Conservation (phyloP, 2,888 invertebrate genomes). For the Strigamia crassipes region DNA sequence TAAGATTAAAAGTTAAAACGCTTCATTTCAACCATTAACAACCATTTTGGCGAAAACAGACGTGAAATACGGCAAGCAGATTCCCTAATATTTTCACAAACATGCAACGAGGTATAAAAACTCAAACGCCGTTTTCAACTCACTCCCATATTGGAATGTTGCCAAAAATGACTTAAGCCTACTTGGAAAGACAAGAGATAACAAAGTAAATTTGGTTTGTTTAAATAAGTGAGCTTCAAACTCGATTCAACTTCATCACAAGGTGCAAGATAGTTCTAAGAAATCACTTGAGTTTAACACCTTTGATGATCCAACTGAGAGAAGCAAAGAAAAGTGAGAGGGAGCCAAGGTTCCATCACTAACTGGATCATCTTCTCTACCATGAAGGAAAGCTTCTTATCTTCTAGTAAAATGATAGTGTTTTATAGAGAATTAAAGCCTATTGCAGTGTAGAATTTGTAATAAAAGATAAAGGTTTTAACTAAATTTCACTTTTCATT, state of each 20-base stretch:
- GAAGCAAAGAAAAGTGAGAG: slow-evolving; percentile 4
- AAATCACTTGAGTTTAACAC: slow-evolving; percentile 40
- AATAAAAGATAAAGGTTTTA: slow-evolving; percentile 32
- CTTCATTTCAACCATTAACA: neutral
- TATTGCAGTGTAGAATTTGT: slow-evolving; percentile 32
- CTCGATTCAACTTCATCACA: slow-evolving; percentile 40
- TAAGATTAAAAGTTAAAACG: slow-evolving; percentile 25
- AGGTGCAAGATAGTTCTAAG: slow-evolving; percentile 26
- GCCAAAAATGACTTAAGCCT: slow-evolving; percentile 39
- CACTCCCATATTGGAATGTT: slow-evolving; percentile 18
- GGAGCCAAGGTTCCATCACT: slow-evolving; percentile 38
- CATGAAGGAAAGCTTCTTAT: slow-evolving; percentile 33
- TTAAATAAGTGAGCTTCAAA: slow-evolving; percentile 42
- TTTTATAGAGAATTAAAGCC: slow-evolving; percentile 42
- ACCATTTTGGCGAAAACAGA: slow-evolving; percentile 17
- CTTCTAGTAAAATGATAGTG: slow-evolving; percentile 42
- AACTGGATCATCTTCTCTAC: slow-evolving; percentile 38
- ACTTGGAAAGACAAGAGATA: slow-evolving; percentile 37
- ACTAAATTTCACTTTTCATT: slow-evolving; percentile 10
- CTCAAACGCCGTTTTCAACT: slow-evolving; percentile 26
- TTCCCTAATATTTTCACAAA: slow-evolving; percentile 35
- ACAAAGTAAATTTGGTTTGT: slow-evolving; percentile 42
- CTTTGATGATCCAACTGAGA: slow-evolving; percentile 42
- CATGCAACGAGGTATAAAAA: slow-evolving; percentile 34
- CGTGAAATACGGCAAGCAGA: neutral